These are phyloP conservation scores for Oreochromis tanganicae DNA, from an alignment of 2,113 vertebrate genomes.

Conservation along the genomic window DNA sequence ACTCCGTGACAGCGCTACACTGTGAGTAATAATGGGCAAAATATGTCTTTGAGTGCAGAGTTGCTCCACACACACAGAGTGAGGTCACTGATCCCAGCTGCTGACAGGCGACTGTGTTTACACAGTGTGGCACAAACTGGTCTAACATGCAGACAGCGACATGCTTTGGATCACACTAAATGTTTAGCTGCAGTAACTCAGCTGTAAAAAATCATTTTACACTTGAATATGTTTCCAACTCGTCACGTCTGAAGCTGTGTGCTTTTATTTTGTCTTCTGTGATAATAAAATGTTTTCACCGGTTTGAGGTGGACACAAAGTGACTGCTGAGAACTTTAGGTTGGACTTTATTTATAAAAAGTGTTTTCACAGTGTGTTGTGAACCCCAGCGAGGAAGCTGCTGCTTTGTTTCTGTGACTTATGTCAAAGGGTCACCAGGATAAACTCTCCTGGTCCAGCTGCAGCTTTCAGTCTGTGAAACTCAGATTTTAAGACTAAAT, in stretches of 20 bases:
- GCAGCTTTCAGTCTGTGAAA: not conserved
- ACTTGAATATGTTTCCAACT: not conserved
- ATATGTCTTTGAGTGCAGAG: not conserved
- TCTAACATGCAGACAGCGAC: not conserved
- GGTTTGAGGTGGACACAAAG: not conserved
- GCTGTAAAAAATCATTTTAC: not conserved
- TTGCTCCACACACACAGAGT: not conserved
- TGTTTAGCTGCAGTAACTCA: not conserved
- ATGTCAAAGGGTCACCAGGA: not conserved
- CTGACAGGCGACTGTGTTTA: not conserved
- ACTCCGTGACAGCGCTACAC: not conserved
- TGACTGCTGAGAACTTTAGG: not conserved
- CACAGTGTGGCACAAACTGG: not conserved
- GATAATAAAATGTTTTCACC: not conserved
- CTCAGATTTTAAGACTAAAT: not conserved
- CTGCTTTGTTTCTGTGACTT: not conserved
- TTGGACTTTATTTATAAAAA: not conserved
- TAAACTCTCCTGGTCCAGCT: rapidly evolving
- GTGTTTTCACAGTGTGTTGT: not conserved
- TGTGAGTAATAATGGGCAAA: not conserved
- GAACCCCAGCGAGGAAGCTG: not conserved
- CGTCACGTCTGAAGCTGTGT: not conserved
- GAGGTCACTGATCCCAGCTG: not conserved
- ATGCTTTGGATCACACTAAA: not conserved
- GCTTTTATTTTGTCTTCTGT: not conserved